Percentiles rank a stretch among this genome's conserved stretches.
phyloP scores from a whole-genome alignment of 2,797 vertebrate species.

The Hipposideros larvatus region DNA sequence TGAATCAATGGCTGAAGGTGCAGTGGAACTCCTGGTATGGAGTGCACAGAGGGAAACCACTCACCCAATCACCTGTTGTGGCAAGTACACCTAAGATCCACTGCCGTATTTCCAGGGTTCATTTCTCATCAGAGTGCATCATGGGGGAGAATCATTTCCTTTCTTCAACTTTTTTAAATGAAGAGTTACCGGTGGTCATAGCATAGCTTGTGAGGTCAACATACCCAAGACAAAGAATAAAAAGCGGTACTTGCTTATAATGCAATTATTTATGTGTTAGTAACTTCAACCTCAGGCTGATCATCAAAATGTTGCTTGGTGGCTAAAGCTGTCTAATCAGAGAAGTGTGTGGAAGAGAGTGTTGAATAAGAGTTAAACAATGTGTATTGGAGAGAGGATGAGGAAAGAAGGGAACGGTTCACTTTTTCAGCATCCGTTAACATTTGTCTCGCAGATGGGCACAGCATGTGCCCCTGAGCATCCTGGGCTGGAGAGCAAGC shows the following conservation, averaged over 20 bases:
- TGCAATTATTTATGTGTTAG: not conserved
- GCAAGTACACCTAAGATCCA: no score
- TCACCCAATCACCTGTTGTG: fast-evolving
- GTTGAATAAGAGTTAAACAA: not conserved
- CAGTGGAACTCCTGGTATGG: fast-evolving
- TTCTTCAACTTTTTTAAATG: not conserved
- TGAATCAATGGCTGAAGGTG: fast-evolving
- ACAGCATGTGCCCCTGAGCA: not conserved
- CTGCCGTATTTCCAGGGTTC: not conserved
- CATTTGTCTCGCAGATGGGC: slow-evolving; percentile 55
- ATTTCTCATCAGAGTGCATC: not conserved
- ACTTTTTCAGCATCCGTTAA: not conserved
- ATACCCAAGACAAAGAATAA: not conserved
- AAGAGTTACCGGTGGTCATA: not conserved
- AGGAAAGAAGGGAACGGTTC: not conserved
- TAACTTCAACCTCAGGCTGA: not conserved
- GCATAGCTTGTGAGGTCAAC: not conserved
- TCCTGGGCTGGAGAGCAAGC: slow-evolving; percentile 37
- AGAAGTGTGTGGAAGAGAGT: not conserved
- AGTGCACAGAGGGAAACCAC: not conserved
- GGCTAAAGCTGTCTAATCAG: not conserved
- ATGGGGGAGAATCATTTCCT: not conserved
- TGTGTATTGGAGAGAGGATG: not conserved
- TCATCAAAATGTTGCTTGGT: not conserved
- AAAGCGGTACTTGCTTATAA: not conserved